Conservation (phyloP, 1,140 invertebrate species). For the Nixonia krombeini region DNA sequence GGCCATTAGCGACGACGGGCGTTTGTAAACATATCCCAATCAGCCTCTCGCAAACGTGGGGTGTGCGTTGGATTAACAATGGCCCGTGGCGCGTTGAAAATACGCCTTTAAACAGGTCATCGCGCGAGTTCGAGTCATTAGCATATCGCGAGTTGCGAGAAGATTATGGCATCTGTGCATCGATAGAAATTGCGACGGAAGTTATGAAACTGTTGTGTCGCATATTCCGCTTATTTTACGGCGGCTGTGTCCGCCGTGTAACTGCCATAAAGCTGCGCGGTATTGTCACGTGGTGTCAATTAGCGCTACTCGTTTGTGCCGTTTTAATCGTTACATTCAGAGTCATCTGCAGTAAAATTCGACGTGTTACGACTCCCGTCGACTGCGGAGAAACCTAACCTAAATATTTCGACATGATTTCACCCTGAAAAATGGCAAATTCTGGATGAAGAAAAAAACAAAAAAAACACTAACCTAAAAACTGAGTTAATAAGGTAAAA, state of each 20-base stretch:
- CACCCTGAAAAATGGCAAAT: too few relatives aligned
- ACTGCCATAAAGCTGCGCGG: too few relatives aligned
- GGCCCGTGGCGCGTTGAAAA: conserved; percentile 15
- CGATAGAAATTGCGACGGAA: neutral
- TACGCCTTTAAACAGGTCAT: conserved; percentile 26
- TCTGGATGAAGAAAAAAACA: too few relatives aligned
- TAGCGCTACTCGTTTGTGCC: too few relatives aligned
- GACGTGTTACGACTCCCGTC: too few relatives aligned
- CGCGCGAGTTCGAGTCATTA: conserved; percentile 23
- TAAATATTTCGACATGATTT: too few relatives aligned
- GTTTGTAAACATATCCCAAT: conserved; percentile 38
- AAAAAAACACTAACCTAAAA: too few relatives aligned
- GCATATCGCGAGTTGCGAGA: conserved; percentile 27
- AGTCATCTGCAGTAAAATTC: too few relatives aligned
- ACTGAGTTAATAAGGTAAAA: neutral
- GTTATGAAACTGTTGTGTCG: neutral
- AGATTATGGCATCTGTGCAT: conserved; percentile 27
- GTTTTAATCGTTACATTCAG: neutral
- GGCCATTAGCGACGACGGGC: conserved; percentile 15
- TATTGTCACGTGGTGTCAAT: too few relatives aligned
- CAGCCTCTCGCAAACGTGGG: conserved; percentile 26
- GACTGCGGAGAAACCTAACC: too few relatives aligned
- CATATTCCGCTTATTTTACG: neutral
- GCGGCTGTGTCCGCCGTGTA: too few relatives aligned
- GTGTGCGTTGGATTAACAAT: conserved; percentile 42